Evolutionary conservation across 2,888 invertebrate species (phyloP).

Genomic region (Celastrina argiolus): DNA sequence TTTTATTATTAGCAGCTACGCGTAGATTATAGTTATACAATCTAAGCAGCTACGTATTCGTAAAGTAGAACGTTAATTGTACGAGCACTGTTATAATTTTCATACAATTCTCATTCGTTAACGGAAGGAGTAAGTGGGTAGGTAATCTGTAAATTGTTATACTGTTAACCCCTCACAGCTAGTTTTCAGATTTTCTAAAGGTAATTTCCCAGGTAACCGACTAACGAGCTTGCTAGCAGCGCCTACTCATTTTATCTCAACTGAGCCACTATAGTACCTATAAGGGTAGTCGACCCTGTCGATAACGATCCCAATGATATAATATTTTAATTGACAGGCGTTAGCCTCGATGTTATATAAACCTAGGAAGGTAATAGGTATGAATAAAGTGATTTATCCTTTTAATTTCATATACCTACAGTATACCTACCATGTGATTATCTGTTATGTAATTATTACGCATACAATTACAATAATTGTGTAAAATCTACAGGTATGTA

Average conservation of each 20-base stretch:
- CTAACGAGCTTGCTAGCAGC: neutral
- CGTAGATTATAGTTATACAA: too few species aligned
- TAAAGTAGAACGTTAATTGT: too few species aligned
- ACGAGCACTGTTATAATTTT: too few species aligned
- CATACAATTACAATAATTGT: slow-evolving; percentile 4
- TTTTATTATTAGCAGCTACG: too few species aligned
- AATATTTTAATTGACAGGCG: neutral
- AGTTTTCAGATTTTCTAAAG: too few species aligned
- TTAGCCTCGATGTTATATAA: slow-evolving; percentile 3
- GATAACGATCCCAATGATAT: neutral
- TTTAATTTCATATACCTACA: neutral
- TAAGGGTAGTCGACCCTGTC: slow-evolving; percentile 5
- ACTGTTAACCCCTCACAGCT: too few species aligned
- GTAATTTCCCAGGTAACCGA: neutral
- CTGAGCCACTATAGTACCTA: neutral
- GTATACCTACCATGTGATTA: neutral
- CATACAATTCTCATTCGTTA: too few species aligned
- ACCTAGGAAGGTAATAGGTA: neutral
- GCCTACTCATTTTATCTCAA: neutral
- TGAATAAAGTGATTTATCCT: neutral
- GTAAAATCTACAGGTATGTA: neutral
- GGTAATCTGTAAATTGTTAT: too few species aligned
- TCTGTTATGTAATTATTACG: neutral
- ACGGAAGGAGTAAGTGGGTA: too few species aligned
- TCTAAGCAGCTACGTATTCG: too few species aligned